Base-by-base conservation (phyloP, 2,113 vertebrate species). In the Hystrix cristata region DNA sequence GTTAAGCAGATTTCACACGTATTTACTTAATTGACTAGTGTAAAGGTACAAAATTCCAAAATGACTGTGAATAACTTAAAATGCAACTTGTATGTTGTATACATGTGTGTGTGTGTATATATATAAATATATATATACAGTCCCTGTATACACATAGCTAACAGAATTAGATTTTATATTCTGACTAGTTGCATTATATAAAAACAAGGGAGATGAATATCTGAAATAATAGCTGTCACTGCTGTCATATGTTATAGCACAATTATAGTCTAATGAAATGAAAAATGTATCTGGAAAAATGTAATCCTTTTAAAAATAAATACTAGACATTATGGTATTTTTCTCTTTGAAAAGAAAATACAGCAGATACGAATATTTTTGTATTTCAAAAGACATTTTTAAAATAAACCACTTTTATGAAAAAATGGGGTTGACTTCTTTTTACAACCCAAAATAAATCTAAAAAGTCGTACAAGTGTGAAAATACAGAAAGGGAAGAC, bases 261-360 rank as follows among this genome's bases (percentile, higher is more conserved):
- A 95, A 78, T 76, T 84, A 84, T 90, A 38, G 16, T 15, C 10
- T 96, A 74, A 91, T 74, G 25, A 53, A 91, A 69, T 71, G 59
- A 48, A 82, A 34, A 82, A 96, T 29, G 1, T 85, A 67, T 57
- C 34, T 94, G 5, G 55, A 74, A 92, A 95, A 67, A 57, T 38
- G 21, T 8, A 64, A 71, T 81, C 51, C 31, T 29, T 71, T 85
- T 96, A 65, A 31, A 86, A 86, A 80, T 76, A 92, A 78, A 64
- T 65, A 14, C 43, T n/a, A 55, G 31, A 14, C n/a, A 87, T 69
- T 72, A 87, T 64, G 64, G 1, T 83, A 95, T 94, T 72, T 80
- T 62, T 93, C 80, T 95, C 88, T 97, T 97, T 95, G 83, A 97
- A 97, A 97, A 97, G 85, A 96, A 96, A 96, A 97, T 91, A 43